phyloP scores from a whole-genome alignment of 2,888 invertebrate species.

The Heliconius sara region DNA sequence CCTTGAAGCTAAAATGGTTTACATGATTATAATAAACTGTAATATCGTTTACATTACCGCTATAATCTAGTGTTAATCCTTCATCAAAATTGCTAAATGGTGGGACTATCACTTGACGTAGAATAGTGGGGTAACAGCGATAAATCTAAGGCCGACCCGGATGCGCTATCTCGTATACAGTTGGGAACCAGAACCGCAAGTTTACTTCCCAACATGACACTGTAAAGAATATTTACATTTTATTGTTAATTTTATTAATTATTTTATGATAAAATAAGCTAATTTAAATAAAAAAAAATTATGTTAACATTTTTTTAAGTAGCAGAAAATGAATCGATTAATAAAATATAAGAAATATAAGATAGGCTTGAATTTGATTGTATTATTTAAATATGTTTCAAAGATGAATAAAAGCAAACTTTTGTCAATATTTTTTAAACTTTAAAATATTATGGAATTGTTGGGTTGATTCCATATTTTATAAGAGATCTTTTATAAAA shows the following conservation, averaged over 20 bases:
- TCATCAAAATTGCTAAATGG: slow-evolving; percentile 69
- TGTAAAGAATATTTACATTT: slow-evolving; percentile 27
- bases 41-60: slow-evolving; percentile 23
- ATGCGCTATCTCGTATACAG: slow-evolving; percentile 60
- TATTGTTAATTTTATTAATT: background rate
- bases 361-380: too few relatives aligned
- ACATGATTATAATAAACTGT: slow-evolving; percentile 11
- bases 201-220: slow-evolving; percentile 35
- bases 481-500: background rate
- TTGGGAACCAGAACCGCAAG: slow-evolving; percentile 47
- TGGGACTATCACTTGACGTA: slow-evolving; percentile 61
- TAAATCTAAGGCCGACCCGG: slow-evolving; percentile 62
- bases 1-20: background rate
- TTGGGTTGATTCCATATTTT: background rate
- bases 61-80: slow-evolving; percentile 51
- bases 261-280: too few relatives aligned
- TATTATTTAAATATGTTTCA: too few relatives aligned
- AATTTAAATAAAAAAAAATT: too few relatives aligned
- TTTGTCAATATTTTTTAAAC: too few relatives aligned
- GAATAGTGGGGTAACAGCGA: slow-evolving; percentile 63
- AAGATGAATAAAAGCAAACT: too few relatives aligned
- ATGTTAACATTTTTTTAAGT: too few relatives aligned
- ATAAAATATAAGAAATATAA: too few relatives aligned
- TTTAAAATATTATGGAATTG: background rate
- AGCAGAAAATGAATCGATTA: too few relatives aligned